Base-by-base conservation (phyloP, 2,113 vertebrate species). In the Corvus moneduloides region DNA sequence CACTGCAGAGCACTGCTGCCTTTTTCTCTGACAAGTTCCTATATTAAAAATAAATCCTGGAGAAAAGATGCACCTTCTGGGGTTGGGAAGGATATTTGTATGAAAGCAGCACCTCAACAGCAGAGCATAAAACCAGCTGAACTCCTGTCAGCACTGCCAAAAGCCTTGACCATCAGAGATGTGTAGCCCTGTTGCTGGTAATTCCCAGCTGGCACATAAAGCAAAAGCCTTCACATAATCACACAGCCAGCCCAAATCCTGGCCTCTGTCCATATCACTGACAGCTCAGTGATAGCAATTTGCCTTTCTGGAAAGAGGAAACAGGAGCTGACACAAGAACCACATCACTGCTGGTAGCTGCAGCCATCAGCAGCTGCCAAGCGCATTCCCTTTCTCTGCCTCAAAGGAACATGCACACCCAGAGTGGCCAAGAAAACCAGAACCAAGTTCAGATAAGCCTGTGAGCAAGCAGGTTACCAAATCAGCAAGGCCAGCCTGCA, bases 271-370 rank as follows among this genome's bases (percentile, higher is more conserved):
- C 35, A 6, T 22, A 54, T 28, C 24, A 39, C 78, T 48, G 43
- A 26, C 43, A 90, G 52, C 33, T 62, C 58, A 79, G 56, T 67
- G 51, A 63, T 0, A 84, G 61, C 37, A 74, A 13, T 59, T 58
- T 64, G 78, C 39, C 39, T 72, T 68, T 82, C 75, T 79, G 44
- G 86, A 85, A 73, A 83, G 67, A 48, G 86, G 79, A 87, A 93
- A 52, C 49, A 16, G 82, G 56, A 94, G 35, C 3, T 82, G 66
- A 87, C 87, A 73, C 49, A 41, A 83, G 83, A 92, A 88, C 49
- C 0, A 0, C 43, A 30, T 33, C 11, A 3, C 46, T 71, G 51
- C 52, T 6, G 1, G 59, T 39, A 58, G 37, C 75, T 8, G 1
- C 76, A 91, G 66, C 48, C 78, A 39, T 39, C 44, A 39, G n/a